phyloP scores from a whole-genome alignment of 2,888 invertebrate genomes.

The Chymomyza fuscimana region DNA sequence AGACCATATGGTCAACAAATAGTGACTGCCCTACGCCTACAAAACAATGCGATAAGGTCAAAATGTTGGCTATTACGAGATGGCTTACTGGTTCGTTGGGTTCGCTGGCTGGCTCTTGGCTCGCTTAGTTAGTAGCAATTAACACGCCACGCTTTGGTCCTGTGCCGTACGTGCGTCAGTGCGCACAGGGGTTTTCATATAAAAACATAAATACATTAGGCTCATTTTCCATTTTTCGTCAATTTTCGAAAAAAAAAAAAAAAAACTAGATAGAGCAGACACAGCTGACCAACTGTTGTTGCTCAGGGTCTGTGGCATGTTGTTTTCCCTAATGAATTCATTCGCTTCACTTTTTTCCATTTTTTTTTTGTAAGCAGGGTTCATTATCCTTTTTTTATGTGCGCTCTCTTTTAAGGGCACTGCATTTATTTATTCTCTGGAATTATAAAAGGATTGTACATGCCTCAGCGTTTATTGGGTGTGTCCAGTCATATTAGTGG shows the following conservation, averaged over 20 bases:
- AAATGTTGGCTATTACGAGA: conserved; percentile 16
- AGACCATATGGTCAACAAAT: conserved; percentile 60
- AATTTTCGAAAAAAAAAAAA: conserved; percentile 43
- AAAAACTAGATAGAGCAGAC: conserved; percentile 45
- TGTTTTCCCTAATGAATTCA: conserved; percentile 71
- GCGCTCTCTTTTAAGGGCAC: conserved; percentile 30
- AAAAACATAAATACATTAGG: neutral
- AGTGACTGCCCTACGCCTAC: conserved; percentile 39
- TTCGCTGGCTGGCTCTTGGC: neutral
- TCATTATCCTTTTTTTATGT: conserved; percentile 57
- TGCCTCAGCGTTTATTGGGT: conserved; percentile 70
- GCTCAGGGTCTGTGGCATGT: conserved; percentile 19
- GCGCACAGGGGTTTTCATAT: neutral
- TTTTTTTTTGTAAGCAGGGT: conserved; percentile 52
- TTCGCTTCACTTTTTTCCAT: conserved; percentile 65
- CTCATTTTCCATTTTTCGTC: conserved; percentile 59
- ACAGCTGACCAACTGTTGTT: conserved; percentile 56
- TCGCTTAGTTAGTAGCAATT: conserved; percentile 75
- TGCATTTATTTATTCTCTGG: conserved; percentile 37
- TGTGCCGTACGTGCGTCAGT: conserved; percentile 61
- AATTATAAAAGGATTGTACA: conserved; percentile 63
- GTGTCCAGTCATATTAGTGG: conserved; percentile 65
- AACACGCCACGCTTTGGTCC: conserved; percentile 76
- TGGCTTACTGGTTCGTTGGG: conserved; percentile 1
- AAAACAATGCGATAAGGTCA: conserved; percentile 39